These are phyloP conservation scores for Cephus rjabovi DNA, from an alignment of 2,888 invertebrate genomes.

Conservation along the genomic window DNA sequence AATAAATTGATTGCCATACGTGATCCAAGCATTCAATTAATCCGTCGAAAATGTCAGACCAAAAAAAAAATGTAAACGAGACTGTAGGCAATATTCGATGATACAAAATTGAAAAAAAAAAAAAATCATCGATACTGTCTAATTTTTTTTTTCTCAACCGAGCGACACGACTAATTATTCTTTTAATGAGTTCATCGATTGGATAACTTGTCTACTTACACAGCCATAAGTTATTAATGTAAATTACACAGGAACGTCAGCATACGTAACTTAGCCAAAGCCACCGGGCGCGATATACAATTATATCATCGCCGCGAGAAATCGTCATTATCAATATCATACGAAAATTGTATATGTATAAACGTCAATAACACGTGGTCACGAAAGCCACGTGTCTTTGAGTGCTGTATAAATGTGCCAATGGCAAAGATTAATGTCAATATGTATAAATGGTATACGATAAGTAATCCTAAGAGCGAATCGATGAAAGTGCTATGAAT, in stretches of 20 bases:
- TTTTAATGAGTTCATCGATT: neutral
- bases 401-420: neutral
- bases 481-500: neutral
- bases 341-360: neutral
- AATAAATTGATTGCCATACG: neutral
- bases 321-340: neutral
- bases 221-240: neutral
- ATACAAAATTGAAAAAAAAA: neutral
- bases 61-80: neutral
- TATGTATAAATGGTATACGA: neutral
- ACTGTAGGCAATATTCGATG: neutral
- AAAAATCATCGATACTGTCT: neutral
- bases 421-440: neutral
- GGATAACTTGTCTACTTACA: neutral
- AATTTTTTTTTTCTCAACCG: too few relatives aligned
- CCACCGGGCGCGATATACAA: neutral
- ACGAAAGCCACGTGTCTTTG: neutral
- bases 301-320: neutral
- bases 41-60: neutral
- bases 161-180: too few relatives aligned
- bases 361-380: neutral
- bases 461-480: neutral
- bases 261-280: neutral
- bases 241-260: neutral
- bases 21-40: neutral